phyloP scores from a whole-genome alignment of 2,113 vertebrate species.

The Nyctibius bracteatus region DNA sequence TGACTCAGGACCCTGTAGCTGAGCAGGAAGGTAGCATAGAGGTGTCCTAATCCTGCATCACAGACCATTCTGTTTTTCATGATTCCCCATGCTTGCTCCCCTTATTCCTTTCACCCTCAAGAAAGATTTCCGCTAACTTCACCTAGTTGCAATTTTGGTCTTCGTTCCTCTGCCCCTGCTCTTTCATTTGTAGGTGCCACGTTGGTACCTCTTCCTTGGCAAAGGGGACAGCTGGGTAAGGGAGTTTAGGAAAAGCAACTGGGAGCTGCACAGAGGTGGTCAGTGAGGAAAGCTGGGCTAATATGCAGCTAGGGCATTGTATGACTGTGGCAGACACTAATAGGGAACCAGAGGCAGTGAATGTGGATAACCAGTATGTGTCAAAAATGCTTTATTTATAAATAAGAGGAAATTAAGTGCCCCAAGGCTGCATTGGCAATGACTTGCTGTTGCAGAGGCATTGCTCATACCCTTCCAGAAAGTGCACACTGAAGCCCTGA shows the following conservation, averaged over 20 bases:
- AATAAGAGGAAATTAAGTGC: neutral
- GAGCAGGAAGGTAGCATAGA: neutral
- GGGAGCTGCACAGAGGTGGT: neutral
- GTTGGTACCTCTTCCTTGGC: neutral
- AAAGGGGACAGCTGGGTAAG: neutral
- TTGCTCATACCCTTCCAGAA: neutral
- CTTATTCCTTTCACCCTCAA: neutral
- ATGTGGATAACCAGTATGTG: fast-evolving
- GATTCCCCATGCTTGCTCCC: neutral
- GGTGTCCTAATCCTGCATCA: neutral
- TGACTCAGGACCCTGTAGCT: neutral
- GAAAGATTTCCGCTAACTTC: neutral
- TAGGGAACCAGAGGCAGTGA: neutral
- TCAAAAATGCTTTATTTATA: neutral
- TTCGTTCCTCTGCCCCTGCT: neutral
- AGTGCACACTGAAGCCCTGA: neutral
- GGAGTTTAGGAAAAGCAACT: neutral
- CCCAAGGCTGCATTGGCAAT: neutral
- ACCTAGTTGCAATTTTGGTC: neutral
- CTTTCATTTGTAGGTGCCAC: neutral
- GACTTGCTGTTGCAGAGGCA: neutral
- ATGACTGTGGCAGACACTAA: neutral
- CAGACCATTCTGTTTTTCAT: fast-evolving
- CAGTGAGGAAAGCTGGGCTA: neutral
- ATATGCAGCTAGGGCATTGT: neutral